These are phyloP conservation scores for Rafetus swinhoei DNA, from an alignment of 2,113 vertebrate genomes.

Conservation along the genomic window DNA sequence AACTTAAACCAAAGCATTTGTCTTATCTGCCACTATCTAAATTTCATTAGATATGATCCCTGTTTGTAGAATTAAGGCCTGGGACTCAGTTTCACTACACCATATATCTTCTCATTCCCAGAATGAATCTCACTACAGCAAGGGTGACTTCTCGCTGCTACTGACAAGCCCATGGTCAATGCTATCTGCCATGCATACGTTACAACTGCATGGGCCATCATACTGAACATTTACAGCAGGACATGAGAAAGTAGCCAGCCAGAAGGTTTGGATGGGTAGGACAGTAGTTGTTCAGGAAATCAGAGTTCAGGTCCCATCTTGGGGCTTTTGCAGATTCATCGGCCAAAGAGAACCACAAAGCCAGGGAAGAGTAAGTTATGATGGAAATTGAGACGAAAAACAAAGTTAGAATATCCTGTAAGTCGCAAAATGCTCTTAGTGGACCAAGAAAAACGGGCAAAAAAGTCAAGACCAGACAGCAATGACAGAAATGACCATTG, in stretches of 20 bases:
- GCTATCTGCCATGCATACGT: background rate
- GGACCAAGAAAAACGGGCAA: background rate
- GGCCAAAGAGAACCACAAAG: background rate
- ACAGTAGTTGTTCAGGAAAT: constrained; percentile 7
- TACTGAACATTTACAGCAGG: background rate
- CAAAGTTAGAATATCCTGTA: background rate
- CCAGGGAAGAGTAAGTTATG: background rate
- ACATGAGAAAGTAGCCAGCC: background rate
- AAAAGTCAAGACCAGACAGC: background rate
- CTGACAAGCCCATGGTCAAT: background rate
- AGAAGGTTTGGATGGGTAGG: background rate
- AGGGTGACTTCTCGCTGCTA: background rate
- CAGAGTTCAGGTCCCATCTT: background rate
- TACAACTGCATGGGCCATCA: background rate
- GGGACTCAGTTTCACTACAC: background rate
- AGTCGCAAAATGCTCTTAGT: background rate
- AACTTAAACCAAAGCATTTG: background rate
- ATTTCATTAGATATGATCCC: background rate
- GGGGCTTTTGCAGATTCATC: background rate
- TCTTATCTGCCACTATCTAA: background rate
- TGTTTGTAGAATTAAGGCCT: background rate
- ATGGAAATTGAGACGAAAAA: background rate
- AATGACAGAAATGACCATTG: background rate
- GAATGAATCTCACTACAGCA: background rate
- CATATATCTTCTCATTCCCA: background rate